Conservation (phyloP, 2,797 vertebrate species). For the Coilia nasus region DNA sequence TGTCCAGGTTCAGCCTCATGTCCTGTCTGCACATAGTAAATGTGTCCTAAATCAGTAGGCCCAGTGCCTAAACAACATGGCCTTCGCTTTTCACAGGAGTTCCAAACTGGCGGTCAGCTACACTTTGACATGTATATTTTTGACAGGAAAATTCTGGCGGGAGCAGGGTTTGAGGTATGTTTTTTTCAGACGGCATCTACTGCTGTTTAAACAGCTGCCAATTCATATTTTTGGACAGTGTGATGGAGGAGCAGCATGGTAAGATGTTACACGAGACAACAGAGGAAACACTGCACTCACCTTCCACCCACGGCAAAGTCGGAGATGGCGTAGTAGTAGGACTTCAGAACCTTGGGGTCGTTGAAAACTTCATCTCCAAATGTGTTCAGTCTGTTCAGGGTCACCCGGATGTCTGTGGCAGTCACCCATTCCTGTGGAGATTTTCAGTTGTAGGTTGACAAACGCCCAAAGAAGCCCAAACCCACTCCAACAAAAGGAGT, state of each 20-base stretch:
- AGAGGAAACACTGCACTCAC: constrained; percentile 66
- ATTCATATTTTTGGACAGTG: neutral
- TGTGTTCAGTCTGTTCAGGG: constrained; percentile 95
- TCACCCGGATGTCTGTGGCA: constrained; percentile 94
- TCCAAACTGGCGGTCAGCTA: neutral
- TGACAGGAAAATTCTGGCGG: neutral
- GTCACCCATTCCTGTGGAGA: constrained; percentile 93
- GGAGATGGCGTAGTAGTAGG: constrained; percentile 98
- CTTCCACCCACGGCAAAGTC: constrained; percentile 98
- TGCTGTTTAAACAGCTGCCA: neutral
- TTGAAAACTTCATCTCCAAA: constrained; percentile 99
- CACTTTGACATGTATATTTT: neutral
- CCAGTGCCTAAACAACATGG: neutral
- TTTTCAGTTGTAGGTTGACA: constrained; percentile 26
- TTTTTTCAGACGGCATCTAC: neutral
- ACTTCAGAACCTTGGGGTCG: constrained; percentile 97
- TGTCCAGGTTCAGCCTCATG: neutral
- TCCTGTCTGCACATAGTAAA: neutral
- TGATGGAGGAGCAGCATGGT: neutral
- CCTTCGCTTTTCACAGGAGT: neutral
- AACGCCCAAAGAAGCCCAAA: neutral
- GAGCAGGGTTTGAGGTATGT: neutral
- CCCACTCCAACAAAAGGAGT: neutral
- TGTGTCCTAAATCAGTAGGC: constrained; percentile 10
- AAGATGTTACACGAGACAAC: neutral